phyloP scores from a whole-genome alignment of 2,113 vertebrate genomes.

The Hypomesus transpacificus region DNA sequence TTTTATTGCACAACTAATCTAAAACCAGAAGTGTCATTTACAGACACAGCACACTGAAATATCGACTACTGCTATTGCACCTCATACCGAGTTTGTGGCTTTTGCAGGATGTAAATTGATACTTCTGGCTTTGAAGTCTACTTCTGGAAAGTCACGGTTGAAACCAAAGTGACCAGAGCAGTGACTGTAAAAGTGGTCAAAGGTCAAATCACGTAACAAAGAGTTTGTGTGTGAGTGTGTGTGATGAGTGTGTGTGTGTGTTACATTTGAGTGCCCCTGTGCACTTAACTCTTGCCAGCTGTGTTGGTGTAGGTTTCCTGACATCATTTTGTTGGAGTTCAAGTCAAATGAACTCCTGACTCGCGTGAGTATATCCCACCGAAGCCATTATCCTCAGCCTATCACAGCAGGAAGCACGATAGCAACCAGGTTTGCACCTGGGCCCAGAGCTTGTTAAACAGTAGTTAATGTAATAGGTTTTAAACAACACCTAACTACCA shows the following conservation, averaged over 20 bases:
- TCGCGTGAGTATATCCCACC: background rate
- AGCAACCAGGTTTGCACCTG: conserved; percentile 50
- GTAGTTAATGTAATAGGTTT: conserved; percentile 49
- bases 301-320: conserved; percentile 46
- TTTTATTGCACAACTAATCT: too few relatives aligned
- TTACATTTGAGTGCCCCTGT: conserved; percentile 32
- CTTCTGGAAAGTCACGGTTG: conserved; percentile 8
- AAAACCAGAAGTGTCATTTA: too few relatives aligned
- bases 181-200: background rate
- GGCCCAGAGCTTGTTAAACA: conserved; percentile 44
- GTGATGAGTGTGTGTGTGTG: conserved; percentile 9
- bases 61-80: too few relatives aligned
- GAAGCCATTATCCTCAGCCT: conserved; percentile 23
- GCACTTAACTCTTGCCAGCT: conserved; percentile 40
- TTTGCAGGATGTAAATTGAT: background rate
- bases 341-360: conserved; percentile 9
- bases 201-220: conserved; percentile 2
- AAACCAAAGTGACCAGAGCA: conserved; percentile 23
- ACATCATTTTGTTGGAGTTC: conserved; percentile 29
- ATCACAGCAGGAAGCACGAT: conserved; percentile 18
- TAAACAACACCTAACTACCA: conserved; percentile 40
- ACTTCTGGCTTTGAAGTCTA: conserved; percentile 35
- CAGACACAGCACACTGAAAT: too few relatives aligned
- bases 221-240: conserved; percentile 17
- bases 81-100: too few relatives aligned